Percentiles rank a stretch among this genome's conserved stretches.
Evolutionary conservation across 92 coral and sea anemone genomes (phyloP).

Genomic region (Porites lobata): DNA sequence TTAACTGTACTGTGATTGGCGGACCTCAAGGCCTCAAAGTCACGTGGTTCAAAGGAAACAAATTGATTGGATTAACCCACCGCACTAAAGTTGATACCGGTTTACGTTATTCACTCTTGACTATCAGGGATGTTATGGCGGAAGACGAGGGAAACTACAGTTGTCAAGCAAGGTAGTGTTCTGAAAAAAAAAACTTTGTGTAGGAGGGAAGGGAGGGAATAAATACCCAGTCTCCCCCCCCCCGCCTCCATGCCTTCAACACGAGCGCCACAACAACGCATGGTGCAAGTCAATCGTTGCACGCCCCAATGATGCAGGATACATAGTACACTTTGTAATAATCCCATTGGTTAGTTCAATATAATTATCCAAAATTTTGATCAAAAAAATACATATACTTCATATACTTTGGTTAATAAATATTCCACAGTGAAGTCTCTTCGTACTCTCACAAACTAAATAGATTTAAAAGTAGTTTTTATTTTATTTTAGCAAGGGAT

Average conservation of each 20-base stretch:
- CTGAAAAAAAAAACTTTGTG: not conserved
- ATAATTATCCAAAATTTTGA: no score
- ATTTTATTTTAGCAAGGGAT: conserved; percentile 49
- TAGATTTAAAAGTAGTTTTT: not conserved
- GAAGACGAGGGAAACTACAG: conserved; percentile 58
- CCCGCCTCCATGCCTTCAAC: no score
- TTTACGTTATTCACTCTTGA: conserved; percentile 28
- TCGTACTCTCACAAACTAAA: not conserved
- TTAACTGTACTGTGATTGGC: conserved; percentile 49
- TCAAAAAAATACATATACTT: no score
- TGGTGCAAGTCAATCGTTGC: no score
- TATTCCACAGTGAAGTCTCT: no score
- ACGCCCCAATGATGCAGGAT: no score
- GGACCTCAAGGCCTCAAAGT: conserved; percentile 60
- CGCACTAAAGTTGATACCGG: conserved; percentile 57
- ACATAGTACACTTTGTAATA: no score
- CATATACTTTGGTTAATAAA: no score
- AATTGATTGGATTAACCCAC: conserved; percentile 34
- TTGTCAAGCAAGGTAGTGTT: conserved; percentile 55
- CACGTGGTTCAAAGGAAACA: conserved; percentile 48
- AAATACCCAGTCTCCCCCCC: no score
- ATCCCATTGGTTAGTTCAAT: no score
- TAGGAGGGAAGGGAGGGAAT: no score
- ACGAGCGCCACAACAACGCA: no score
- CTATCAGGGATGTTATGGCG: conserved; percentile 53